Evolutionary conservation across 2,113 vertebrate genomes (phyloP), one percentile per base, ranked within the genome.

Genomic region (Pseudonaja textilis): DNA sequence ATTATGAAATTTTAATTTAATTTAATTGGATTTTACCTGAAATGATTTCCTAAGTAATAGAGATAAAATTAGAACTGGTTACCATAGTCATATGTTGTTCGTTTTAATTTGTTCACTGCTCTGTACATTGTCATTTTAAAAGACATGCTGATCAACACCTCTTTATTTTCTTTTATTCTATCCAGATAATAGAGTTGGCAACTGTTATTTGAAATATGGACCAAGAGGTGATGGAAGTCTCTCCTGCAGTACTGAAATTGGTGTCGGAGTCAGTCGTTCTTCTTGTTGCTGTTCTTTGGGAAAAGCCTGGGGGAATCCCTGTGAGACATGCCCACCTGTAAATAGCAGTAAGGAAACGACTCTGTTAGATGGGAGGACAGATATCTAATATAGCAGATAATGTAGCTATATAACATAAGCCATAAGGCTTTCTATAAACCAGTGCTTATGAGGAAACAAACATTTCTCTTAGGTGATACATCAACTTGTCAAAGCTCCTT

Each of bases 251-350:
- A 98, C 97, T 1, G 98, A 99, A 95, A 97, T 98, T 18, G 98
- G 98, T 0, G 97, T 98, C 91, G 98, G 97, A 47, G 98, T 99
- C 91, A 98, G 98, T 85, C 98, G 97, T 14, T 98, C 98, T 18
- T 98, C 98, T 0, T 99, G 98, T 95, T 98, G 98, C 96, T 99
- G 98, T 95, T 98, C 98, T 0, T 94, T 98, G 90, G 98, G 98
- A 88, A 98, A 95, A 93, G 97, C 98, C 26, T 99, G 98, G 98
- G 98, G 98, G 59, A 98, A 98, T 93, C 98, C 98, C 69, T 98
- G 98, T 39, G 98, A 98, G 97, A 97, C 96, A 0, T 98, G 98
- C 91, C 98, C 98, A 2, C 95, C 96, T 92, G 96, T 98, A 93
- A 98, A 98, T 91, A 98, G 97, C 96, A 98, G 98, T 99, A 97